phyloP scores from a whole-genome alignment of 2,113 vertebrate genomes.

The Panthera uncia region DNA sequence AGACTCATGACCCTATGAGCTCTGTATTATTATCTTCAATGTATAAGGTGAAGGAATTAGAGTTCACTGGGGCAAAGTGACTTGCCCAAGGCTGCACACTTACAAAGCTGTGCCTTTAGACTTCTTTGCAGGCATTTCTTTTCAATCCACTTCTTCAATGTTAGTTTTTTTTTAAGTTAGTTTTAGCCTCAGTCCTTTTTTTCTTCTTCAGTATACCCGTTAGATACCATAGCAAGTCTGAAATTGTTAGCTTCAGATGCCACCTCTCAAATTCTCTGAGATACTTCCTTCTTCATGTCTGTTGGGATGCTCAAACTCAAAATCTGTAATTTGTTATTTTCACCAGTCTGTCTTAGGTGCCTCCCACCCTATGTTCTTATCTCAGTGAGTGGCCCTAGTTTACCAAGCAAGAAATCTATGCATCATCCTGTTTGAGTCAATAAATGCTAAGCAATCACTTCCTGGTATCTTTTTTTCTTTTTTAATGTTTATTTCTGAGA shows the following conservation, averaged over 20 bases:
- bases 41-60: background rate
- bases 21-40: background rate
- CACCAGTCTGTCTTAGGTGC: background rate
- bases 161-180: background rate
- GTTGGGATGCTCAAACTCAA: background rate
- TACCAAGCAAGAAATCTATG: background rate
- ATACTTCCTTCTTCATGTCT: background rate
- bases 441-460: background rate
- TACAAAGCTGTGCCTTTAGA: background rate
- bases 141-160: background rate
- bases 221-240: background rate
- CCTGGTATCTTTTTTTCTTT: background rate
- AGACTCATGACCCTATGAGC: background rate
- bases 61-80: background rate
- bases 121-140: background rate
- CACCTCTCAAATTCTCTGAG: background rate
- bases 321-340: background rate
- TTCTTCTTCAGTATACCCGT: background rate
- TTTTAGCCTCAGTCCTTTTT: background rate
- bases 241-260: background rate
- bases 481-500: no score
- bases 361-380: accelerated
- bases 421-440: background rate
- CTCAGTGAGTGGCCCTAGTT: background rate
- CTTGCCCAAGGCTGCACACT: background rate